Evolutionary conservation across 2,888 invertebrate genomes (phyloP), one percentile per base, ranked within the genome.

Genomic region (Drosophila eohydei): DNA sequence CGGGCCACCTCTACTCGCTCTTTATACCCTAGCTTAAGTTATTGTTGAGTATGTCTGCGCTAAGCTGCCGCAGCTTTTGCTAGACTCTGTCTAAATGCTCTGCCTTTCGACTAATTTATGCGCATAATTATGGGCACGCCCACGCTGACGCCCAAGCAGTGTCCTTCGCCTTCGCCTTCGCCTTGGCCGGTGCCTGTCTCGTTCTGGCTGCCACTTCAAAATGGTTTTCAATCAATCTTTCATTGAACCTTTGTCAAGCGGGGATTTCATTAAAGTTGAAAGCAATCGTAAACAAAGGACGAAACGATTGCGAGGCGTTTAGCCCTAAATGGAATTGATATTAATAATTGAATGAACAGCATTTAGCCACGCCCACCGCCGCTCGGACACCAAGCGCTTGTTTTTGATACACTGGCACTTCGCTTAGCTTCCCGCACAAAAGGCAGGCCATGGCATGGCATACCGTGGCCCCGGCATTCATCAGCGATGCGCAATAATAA

Each of bases 211-310:
- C 63, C 86, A 85, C 83, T 86, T 74, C 65, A 86, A 76, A 86
- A 89, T 79, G 84, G 52, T 76, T 79, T 73, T 84, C 84, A 87
- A 84, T 84, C 89, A 84, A 89, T 84, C 84, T 89, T 80, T 67
- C 67, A 89, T 89, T 87, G 83, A 84, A 85, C 85, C 85, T 89
- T 89, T 85, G 83, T 85, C 85, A 78, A 66, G 73, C 78, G 74
- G 73, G 68, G 78, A 88, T 88, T 89, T 84, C 83, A 87, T 85
- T 88, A 84, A 88, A 85, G 74, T 76, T 74, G 73, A 83, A 76
- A 62, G 83, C 81, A 81, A 71, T 74, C 75, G 75, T 59, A 65
- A 67, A 62, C 74, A 67, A 69, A 67, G 51, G 59, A 60, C 63
- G 32, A 28, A 40, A 41, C 80, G 72, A 82, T 83, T 80, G 62